Evolutionary conservation across 2,113 vertebrate genomes (phyloP).

Genomic region (Bungarus multicinctus): DNA sequence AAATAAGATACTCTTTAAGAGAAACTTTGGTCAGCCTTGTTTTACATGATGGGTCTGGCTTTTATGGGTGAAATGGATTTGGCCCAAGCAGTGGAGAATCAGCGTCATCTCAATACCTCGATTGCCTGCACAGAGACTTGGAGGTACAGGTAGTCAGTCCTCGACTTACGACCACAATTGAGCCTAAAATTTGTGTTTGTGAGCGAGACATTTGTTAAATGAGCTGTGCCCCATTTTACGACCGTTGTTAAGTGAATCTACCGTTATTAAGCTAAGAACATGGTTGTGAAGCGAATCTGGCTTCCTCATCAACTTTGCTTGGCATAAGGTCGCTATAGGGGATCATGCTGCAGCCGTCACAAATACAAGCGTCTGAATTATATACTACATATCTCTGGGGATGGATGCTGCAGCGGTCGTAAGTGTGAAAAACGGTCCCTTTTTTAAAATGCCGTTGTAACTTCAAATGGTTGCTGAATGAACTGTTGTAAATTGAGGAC

Average conservation of each 20-base stretch:
- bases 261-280: neutral
- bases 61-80: neutral
- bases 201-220: no score
- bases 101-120: neutral
- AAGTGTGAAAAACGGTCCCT: neutral
- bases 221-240: neutral
- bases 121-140: neutral
- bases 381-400: neutral
- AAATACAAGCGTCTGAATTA: neutral
- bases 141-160: neutral
- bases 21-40: neutral
- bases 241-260: neutral
- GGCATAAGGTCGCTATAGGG: neutral
- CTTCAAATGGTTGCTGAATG: neutral
- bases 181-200: neutral
- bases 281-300: neutral
- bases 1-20: neutral
- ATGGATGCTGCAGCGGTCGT: neutral
- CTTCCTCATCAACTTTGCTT: neutral
- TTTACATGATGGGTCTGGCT: neutral
- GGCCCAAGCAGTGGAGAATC: no score
- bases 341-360: neutral
- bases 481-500: neutral
- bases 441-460: rapidly evolving
- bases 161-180: neutral